Evolutionary conservation across 1,140 invertebrate genomes (phyloP).

Genomic region (Panagrolaimus sp.): DNA sequence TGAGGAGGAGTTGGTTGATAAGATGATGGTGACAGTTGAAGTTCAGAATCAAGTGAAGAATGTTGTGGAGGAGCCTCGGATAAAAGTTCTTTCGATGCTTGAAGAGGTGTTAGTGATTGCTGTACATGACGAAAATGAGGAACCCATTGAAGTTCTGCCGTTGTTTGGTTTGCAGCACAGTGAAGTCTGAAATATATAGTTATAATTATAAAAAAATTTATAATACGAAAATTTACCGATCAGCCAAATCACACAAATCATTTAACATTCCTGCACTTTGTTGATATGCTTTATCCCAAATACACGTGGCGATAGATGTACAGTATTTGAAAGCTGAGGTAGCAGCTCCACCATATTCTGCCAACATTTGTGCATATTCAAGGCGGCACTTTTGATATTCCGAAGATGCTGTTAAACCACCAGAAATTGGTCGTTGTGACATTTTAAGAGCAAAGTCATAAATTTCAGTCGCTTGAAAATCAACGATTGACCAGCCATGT

Average conservation of each 20-base stretch:
- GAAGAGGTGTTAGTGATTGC: neutral
- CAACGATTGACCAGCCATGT: slow-evolving; percentile 47
- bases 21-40: neutral
- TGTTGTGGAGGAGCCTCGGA: neutral
- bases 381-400: slow-evolving; percentile 23
- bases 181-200: neutral
- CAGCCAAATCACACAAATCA: slow-evolving; percentile 18
- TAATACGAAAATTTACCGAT: neutral
- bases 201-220: too few relatives aligned
- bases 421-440: slow-evolving; percentile 5
- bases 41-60: too few relatives aligned
- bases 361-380: slow-evolving; percentile 39
- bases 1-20: neutral
- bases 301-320: slow-evolving; percentile 14
- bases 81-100: neutral
- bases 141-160: neutral
- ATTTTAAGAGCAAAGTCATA: slow-evolving; percentile 35
- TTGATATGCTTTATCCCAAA: slow-evolving; percentile 6
- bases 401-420: slow-evolving; percentile 14
- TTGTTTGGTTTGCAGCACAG: neutral
- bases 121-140: neutral
- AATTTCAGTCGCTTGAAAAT: slow-evolving; percentile 46
- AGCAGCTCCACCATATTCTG: slow-evolving; percentile 37
- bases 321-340: slow-evolving; percentile 25
- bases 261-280: neutral